These are phyloP conservation scores for Leucania comma DNA, from an alignment of 2,888 invertebrate species.

Conservation along the genomic window DNA sequence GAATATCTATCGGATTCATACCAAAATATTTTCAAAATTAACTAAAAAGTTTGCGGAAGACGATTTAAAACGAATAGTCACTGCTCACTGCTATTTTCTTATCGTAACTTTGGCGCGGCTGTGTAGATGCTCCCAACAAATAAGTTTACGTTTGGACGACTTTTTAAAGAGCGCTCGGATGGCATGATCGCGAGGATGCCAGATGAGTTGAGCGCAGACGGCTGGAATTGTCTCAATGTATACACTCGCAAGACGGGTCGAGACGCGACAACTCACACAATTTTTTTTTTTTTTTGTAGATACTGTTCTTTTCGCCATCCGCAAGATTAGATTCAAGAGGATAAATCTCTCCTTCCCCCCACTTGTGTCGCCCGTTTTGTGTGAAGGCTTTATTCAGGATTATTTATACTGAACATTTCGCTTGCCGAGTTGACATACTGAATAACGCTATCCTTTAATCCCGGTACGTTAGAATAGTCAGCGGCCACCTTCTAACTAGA, in stretches of 20 bases:
- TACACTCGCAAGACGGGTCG: conserved; percentile 69
- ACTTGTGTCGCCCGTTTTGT: conserved; percentile 84
- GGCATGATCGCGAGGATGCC: conserved; percentile 69
- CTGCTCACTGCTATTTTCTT: conserved; percentile 22
- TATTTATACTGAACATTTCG: conserved; percentile 87
- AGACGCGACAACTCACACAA: conserved; percentile 79
- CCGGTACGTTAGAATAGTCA: conserved; percentile 69
- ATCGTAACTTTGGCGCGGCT: conserved; percentile 16
- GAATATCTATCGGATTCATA: neutral
- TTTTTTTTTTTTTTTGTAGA: conserved; percentile 79
- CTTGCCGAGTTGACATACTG: conserved; percentile 79
- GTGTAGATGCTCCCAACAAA: conserved; percentile 32
- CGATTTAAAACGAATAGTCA: neutral
- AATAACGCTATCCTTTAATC: conserved; percentile 81
- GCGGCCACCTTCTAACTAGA: conserved; percentile 69
- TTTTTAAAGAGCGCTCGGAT: conserved; percentile 68
- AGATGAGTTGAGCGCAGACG: conserved; percentile 79
- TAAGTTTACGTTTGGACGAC: conserved; percentile 38
- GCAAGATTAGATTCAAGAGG: conserved; percentile 88
- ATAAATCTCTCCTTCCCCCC: conserved; percentile 87
- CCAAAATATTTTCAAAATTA: neutral
- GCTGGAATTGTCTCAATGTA: conserved; percentile 78
- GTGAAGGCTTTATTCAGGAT: conserved; percentile 86
- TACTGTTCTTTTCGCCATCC: conserved; percentile 87
- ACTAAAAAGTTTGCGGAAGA: neutral